Evolutionary conservation across 2,113 vertebrate genomes (phyloP).

Genomic region (Apaloderma vittatum): DNA sequence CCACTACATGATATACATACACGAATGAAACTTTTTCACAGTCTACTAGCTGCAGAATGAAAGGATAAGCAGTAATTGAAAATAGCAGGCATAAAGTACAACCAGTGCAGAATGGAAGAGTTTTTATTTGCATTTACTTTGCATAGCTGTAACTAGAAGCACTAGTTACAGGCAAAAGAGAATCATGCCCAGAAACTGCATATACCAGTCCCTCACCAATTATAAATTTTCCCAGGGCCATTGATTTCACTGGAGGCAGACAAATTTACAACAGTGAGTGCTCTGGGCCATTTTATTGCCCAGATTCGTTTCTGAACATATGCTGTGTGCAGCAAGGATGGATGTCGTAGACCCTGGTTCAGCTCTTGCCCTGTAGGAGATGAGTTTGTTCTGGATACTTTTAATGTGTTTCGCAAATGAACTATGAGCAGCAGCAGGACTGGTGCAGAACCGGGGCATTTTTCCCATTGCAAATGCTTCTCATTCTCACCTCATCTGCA

Average conservation of each 20-base stretch:
- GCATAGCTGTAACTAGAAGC: background rate
- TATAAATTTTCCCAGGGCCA: background rate
- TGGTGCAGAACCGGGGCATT: background rate
- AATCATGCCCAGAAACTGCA: background rate
- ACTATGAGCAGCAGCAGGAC: background rate
- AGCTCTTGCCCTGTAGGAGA: background rate
- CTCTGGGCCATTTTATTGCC: background rate
- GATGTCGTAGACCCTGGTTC: background rate
- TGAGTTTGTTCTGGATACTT: background rate
- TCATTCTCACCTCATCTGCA: background rate
- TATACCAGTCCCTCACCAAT: background rate
- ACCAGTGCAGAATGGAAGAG: background rate
- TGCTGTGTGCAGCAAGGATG: background rate
- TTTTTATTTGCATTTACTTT: background rate
- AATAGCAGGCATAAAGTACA: constrained; percentile 8
- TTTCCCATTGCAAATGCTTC: background rate
- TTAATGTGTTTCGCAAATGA: background rate
- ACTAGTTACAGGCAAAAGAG: background rate
- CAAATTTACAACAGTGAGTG: background rate
- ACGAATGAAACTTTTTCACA: background rate
- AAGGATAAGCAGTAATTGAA: constrained; percentile 29
- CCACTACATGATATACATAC: background rate
- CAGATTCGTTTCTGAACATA: background rate
- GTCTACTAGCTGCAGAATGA: background rate
- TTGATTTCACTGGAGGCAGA: background rate